A percentile compares a stretch with the other conserved stretches of the same genome.
Evolutionary conservation across 2,113 vertebrate species (phyloP).

Genomic region (Hemibagrus wyckioides): DNA sequence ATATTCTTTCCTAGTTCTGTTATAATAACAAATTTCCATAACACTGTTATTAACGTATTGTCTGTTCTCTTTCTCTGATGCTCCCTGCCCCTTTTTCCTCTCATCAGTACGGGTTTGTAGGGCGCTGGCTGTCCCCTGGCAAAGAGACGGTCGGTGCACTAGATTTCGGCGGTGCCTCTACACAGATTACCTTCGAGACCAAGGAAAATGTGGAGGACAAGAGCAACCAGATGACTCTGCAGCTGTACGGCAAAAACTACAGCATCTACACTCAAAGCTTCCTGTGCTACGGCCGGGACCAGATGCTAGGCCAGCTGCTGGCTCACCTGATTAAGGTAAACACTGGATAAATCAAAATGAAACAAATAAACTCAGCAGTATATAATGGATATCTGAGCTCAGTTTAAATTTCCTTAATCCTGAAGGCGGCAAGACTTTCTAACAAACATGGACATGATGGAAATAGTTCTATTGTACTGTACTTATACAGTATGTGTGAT

Average conservation of each 20-base stretch:
- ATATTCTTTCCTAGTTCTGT: background rate
- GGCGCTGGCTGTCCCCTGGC: slow-evolving; percentile 82
- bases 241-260: slow-evolving; percentile 83
- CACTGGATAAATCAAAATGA: background rate
- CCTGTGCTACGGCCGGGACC: slow-evolving; percentile 90
- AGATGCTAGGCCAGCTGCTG: slow-evolving; percentile 80
- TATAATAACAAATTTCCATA: background rate
- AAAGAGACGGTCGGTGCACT: slow-evolving; percentile 86
- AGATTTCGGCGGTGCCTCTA: slow-evolving; percentile 93
- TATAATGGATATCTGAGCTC: background rate
- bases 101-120: slow-evolving; percentile 83
- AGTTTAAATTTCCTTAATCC: background rate
- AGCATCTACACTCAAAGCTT: slow-evolving; percentile 93
- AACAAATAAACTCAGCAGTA: background rate
- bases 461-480: background rate
- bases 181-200: slow-evolving; percentile 92
- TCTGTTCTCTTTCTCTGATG: background rate
- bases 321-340: slow-evolving; percentile 81
- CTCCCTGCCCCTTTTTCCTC: slow-evolving; percentile 12
- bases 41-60: background rate
- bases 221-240: slow-evolving; percentile 68
- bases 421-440: background rate
- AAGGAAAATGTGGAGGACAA: slow-evolving; percentile 69
- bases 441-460: background rate
- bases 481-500: background rate